A percentile compares a stretch with the other conserved stretches of the same genome.
Conservation (phyloP, 1,140 invertebrate species). For the Cotesia chilonis region DNA sequence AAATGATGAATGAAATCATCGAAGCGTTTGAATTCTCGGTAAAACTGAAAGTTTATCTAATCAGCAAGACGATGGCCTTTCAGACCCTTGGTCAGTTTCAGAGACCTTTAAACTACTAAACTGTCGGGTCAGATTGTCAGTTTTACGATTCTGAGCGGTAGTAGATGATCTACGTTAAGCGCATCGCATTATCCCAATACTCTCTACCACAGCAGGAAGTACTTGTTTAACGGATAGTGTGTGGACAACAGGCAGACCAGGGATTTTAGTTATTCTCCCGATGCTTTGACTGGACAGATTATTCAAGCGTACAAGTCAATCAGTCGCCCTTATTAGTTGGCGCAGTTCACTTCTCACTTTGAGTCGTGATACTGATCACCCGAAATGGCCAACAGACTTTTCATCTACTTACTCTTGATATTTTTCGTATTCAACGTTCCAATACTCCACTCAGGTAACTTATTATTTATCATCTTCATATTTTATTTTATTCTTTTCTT, state of each 20-base stretch:
- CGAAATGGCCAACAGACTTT: constrained; percentile 15
- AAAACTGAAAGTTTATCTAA: constrained; percentile 31
- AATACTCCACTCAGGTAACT: constrained; percentile 12
- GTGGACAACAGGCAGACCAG: constrained; percentile 32
- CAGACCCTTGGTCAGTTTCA: constrained; percentile 18
- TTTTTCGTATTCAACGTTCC: neutral
- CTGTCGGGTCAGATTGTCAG: constrained; percentile 34
- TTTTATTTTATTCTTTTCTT: neutral
- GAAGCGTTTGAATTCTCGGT: constrained; percentile 1
- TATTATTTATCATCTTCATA: neutral
- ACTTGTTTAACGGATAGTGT: constrained; percentile 48
- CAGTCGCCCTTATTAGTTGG: constrained; percentile 17
- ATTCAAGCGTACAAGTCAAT: neutral
- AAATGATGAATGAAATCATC: constrained; percentile 15
- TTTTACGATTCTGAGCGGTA: constrained; percentile 16
- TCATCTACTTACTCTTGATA: neutral
- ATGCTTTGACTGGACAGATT: constrained; percentile 19
- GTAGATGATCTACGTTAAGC: constrained; percentile 25
- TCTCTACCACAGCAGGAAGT: constrained; percentile 47
- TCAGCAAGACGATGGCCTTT: constrained; percentile 34
- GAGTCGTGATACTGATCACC: neutral
- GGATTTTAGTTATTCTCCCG: constrained; percentile 32
- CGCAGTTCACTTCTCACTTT: neutral
- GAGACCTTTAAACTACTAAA: constrained; percentile 21
- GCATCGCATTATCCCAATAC: constrained; percentile 42